These are phyloP conservation scores for Bhutanitis thaidina DNA, from an alignment of 2,888 invertebrate species.

Conservation along the genomic window DNA sequence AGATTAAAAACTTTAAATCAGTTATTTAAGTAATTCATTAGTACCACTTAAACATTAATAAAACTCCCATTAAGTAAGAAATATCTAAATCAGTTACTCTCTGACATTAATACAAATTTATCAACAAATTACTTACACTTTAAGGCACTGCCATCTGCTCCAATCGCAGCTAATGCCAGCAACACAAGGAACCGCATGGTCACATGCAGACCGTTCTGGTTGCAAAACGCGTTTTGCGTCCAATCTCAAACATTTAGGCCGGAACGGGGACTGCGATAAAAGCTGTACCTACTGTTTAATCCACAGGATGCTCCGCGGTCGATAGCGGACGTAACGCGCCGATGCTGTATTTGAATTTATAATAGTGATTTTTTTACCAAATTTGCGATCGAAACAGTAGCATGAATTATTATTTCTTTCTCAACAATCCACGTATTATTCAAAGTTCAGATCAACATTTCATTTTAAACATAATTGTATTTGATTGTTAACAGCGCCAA, in stretches of 20 bases:
- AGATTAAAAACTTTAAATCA: no score
- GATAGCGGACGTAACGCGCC: constrained; percentile 35
- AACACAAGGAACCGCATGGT: constrained; percentile 41
- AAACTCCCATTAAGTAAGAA: not conserved
- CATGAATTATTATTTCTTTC: no score
- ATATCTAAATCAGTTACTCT: not conserved
- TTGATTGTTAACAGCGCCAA: no score
- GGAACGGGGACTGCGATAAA: constrained; percentile 33
- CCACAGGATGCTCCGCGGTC: constrained; percentile 51
- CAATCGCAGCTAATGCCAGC: constrained; percentile 28
- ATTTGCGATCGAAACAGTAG: not conserved
- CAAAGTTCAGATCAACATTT: no score
- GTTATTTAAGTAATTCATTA: no score
- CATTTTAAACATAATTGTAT: no score
- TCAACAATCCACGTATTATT: no score
- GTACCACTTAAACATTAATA: no score
- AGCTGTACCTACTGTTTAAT: constrained; percentile 38
- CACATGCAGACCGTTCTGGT: constrained; percentile 3
- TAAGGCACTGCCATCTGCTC: constrained; percentile 31
- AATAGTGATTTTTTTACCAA: not conserved
- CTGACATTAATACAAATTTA: not conserved
- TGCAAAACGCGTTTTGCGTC: constrained; percentile 18
- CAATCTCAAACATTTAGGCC: constrained; percentile 27
- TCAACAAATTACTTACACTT: constrained; percentile 24
- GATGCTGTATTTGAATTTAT: not conserved